Conservation (phyloP, 1,140 invertebrate species). For the Hylaeus volcanicus region DNA sequence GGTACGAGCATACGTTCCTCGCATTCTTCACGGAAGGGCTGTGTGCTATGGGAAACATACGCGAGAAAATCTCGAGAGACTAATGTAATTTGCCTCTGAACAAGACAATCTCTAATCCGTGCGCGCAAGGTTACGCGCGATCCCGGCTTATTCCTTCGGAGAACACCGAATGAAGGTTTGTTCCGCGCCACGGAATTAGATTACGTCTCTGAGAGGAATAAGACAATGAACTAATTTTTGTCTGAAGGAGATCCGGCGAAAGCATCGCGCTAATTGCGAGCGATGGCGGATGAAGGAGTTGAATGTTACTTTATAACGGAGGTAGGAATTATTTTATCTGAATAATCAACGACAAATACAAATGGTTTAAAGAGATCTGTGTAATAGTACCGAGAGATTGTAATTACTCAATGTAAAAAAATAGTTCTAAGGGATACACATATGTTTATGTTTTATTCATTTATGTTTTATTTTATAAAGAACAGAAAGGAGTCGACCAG, state of each 20-base stretch:
- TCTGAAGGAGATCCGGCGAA: neutral
- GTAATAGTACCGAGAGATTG: too few species aligned
- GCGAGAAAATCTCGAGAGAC: constrained; percentile 25
- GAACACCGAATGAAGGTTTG: constrained; percentile 36
- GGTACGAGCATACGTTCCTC: constrained; percentile 2
- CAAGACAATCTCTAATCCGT: constrained; percentile 27
- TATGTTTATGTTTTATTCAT: too few species aligned
- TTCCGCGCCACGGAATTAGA: constrained; percentile 32
- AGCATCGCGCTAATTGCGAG: neutral
- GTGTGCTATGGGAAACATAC: constrained; percentile 12
- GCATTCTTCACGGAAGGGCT: neutral
- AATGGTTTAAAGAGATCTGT: too few species aligned
- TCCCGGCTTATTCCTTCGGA: neutral
- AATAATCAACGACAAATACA: too few species aligned
- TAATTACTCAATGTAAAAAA: too few species aligned
- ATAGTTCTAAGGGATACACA: too few species aligned
- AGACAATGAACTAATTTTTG: constrained; percentile 27
- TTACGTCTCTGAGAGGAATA: constrained; percentile 22
- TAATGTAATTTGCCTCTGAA: constrained; percentile 45
- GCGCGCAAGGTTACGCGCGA: neutral
- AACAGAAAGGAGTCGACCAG: too few species aligned
- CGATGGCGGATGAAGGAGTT: neutral
- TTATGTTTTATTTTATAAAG: too few species aligned
- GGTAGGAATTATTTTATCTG: too few species aligned
- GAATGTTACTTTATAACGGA: neutral